Conservation (phyloP, 2,113 vertebrate species). For the Isurus oxyrinchus region DNA sequence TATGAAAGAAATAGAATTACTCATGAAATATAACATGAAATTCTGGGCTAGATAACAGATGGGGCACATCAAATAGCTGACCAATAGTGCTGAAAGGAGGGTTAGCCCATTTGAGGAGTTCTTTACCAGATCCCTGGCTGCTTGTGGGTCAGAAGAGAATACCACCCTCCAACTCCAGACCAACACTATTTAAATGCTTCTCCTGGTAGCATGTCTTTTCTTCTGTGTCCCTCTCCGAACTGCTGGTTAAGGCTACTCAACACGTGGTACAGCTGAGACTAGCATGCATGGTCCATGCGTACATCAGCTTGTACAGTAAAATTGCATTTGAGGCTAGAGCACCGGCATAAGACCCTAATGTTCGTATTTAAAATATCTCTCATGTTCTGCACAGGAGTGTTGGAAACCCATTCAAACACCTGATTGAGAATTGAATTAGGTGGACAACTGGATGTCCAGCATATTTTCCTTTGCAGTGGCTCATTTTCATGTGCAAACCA, state of each 20-base stretch:
- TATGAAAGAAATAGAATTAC: background rate
- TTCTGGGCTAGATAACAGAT: background rate
- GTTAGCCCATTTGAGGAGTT: background rate
- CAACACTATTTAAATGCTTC: background rate
- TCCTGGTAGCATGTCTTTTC: background rate
- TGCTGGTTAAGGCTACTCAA: background rate
- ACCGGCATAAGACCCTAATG: background rate
- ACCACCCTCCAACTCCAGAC: background rate
- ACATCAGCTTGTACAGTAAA: background rate
- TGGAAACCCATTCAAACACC: background rate
- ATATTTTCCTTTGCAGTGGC: background rate
- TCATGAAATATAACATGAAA: background rate
- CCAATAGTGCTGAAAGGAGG: background rate
- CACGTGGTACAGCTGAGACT: background rate
- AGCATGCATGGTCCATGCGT: background rate
- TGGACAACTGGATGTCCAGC: background rate
- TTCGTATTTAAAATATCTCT: background rate
- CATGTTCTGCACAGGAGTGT: background rate
- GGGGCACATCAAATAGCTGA: background rate
- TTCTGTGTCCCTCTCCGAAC: background rate
- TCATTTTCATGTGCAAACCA: background rate
- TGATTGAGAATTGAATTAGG: background rate
- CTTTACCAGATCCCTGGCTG: background rate
- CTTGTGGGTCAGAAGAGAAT: background rate
- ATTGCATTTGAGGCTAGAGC: background rate